Base-by-base conservation (phyloP, 2,113 vertebrate genomes). In the Gallinago paraguaiae region DNA sequence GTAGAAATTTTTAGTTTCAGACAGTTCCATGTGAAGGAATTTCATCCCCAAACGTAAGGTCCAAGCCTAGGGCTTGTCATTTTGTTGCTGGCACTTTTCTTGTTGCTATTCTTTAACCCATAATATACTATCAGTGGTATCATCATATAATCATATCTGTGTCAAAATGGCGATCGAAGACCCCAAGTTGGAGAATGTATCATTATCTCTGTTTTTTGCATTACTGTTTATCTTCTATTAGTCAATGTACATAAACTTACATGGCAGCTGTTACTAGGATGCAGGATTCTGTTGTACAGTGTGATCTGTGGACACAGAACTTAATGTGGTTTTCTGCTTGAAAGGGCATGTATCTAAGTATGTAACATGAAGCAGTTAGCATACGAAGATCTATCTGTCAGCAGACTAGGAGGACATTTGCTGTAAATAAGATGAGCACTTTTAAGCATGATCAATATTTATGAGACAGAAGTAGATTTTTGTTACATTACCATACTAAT, bases 201-300 rank as follows among this genome's bases (percentile, higher is more conserved):
- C n/a, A 27, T 82, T 23, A 4, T 69, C 8, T 3, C 9, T n/a
- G 3, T 28, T 70, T 74, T 77, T 28, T 86, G 46, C 68, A 48
- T 84, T 31, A 4, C 51, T 63, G 28, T 63, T 60, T 78, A 61
- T 31, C 6, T 48, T 54, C 7, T 65, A 3, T 68, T 30, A 54
- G 41, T 57, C 19, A 3, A 4, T 7, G 16, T 45, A 3, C n/a
- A n/a, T 63, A 35, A 19, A 10, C 0, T 0, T 18, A 41, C 33
- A 8, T 27, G 65, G 61, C 33, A 63, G 56, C 69, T 70, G 17
- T 56, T 54, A 37, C 13, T 51, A 8, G 70, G 35, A 46, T 20
- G 8, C 57, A 46, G 51, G 43, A 23, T 57, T 67, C 15, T 37
- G 35, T 16, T 46, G 23, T 25, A 30, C 33, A 6, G 0, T 6